Conservation (phyloP, 2,888 invertebrate genomes). For the Eupithecia subfuscata region DNA sequence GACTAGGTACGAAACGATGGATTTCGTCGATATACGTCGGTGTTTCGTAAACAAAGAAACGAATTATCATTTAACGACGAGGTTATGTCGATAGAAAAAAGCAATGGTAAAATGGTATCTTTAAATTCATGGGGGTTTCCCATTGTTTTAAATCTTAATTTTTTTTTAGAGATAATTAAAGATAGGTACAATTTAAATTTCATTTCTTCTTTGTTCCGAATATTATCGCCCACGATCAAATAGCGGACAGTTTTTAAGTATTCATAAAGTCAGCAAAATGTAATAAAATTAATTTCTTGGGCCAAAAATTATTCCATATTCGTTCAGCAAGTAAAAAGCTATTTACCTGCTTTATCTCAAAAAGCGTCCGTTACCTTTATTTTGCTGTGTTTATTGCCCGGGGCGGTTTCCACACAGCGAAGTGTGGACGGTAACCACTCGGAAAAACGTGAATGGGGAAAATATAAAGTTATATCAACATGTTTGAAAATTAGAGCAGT, state of each 20-base stretch:
- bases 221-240: too few relatives aligned
- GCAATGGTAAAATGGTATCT: too few relatives aligned
- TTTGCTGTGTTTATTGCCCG: constrained; percentile 44
- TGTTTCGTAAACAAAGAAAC: not conserved
- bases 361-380: constrained; percentile 24
- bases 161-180: too few relatives aligned
- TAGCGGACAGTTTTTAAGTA: too few relatives aligned
- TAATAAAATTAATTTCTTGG: too few relatives aligned
- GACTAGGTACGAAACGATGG: not conserved
- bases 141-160: too few relatives aligned
- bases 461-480: constrained; percentile 35
- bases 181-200: too few relatives aligned
- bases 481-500: constrained; percentile 14
- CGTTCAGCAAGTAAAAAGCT: not conserved
- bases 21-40: not conserved
- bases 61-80: too few relatives aligned
- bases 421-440: constrained; percentile 38
- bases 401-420: constrained; percentile 35
- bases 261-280: too few relatives aligned
- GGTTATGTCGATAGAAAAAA: too few relatives aligned
- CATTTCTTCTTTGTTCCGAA: too few relatives aligned
- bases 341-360: constrained; percentile 11
- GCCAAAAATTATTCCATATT: not conserved
- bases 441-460: constrained; percentile 30
- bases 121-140: too few relatives aligned